Base-by-base conservation (phyloP, 2,113 vertebrate species). In the Fulica atra region DNA sequence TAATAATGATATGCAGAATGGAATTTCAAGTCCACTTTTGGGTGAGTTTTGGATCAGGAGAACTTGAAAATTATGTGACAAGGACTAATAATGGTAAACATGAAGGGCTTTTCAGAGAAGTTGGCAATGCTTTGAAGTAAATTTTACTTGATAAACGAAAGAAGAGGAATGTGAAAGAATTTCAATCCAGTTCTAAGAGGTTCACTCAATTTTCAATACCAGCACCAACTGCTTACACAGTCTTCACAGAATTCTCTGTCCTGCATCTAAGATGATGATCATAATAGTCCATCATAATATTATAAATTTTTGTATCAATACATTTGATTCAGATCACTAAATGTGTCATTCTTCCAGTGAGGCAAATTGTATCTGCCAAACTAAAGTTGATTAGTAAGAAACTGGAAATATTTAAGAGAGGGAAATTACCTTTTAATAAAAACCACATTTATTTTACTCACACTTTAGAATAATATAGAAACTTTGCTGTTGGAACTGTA, bases 11-110 rank as follows among this genome's bases (percentile, higher is more conserved):
- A 72, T 44, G 68, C 15, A 86, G 66, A 96, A 81, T 79, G 73
- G 92, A 95, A 94, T 97, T 78, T 93, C 81, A 93, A 96, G 89
- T 88, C 46, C 69, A 81, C 81, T 93, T 86, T 77, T 87, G 28
- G 63, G 44, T 92, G 96, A 69, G 46, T 88, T 92, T 42, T 95
- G 33, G n/a, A 64, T 91, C 60, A 81, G 59, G 84, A 91, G 76
- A 82, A 85, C 92, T 86, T 77, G 71, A 86, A 92, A 81, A 93
- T 85, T 79, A 81, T 80, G 83, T 89, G 65, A 88, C 51, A 71
- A 76, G 59, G 86, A 42, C 46, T 94, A 89, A 94, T 80, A 93
- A 86, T 65, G 40, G 53, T 82, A 92, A 89, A 95, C 16, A 66
- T 50, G 11, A 89, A 81, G 54, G 80, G 44, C 53, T 88, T 93